A percentile compares a stretch with the other conserved stretches of the same genome.
These are phyloP conservation scores for Iphiclides podalirius DNA, from an alignment of 2,888 invertebrate species.

Conservation along the genomic window DNA sequence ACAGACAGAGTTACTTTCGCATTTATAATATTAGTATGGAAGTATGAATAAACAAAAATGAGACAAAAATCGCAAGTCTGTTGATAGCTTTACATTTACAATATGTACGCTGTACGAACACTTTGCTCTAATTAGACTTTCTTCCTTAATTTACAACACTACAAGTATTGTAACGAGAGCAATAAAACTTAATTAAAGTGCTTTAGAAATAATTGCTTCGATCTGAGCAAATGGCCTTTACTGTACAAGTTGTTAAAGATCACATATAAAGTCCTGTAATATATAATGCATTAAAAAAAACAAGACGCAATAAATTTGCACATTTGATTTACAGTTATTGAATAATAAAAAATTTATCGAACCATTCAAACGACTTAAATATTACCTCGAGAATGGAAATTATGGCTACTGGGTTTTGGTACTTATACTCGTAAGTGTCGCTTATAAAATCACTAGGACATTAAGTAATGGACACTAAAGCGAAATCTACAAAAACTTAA, in stretches of 20 bases:
- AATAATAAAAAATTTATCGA: background rate
- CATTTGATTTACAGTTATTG: background rate
- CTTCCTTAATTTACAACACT: conserved; percentile 22
- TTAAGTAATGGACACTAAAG: too few species aligned
- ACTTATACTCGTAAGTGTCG: too few species aligned
- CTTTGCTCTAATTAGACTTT: conserved; percentile 22
- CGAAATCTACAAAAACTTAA: too few species aligned
- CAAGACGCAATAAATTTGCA: conserved; percentile 16
- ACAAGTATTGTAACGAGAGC: conserved; percentile 20
- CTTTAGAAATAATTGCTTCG: conserved; percentile 20
- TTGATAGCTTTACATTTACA: conserved; percentile 8
- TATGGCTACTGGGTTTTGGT: too few species aligned
- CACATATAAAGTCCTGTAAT: conserved; percentile 1
- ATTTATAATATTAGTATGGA: too few species aligned
- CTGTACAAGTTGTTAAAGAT: conserved; percentile 14
- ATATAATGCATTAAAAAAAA: conserved; percentile 6
- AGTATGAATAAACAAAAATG: too few species aligned
- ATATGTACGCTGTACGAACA: conserved; percentile 14
- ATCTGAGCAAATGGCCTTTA: conserved; percentile 11
- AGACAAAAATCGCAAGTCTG: conserved; percentile 16
- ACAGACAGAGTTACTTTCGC: too few species aligned
- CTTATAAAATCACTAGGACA: too few species aligned
- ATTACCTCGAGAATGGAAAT: too few species aligned
- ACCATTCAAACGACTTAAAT: too few species aligned
- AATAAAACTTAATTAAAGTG: conserved; percentile 24